Percentiles rank a stretch among this genome's conserved stretches.
Evolutionary conservation across 2,113 vertebrate genomes (phyloP).

Genomic region (Xiphophorus hellerii): DNA sequence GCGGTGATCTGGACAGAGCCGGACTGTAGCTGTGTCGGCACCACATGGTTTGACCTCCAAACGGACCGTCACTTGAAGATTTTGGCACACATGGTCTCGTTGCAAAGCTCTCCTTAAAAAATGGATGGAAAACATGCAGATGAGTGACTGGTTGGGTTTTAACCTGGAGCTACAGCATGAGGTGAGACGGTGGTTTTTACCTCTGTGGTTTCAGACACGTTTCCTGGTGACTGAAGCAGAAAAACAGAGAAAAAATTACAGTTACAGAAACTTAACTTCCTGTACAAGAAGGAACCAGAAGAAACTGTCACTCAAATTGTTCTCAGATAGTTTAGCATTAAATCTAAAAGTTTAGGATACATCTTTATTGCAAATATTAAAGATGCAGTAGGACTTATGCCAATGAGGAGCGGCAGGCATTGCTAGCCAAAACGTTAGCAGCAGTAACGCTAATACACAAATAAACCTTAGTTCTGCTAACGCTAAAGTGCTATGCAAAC

Average conservation of each 20-base stretch:
- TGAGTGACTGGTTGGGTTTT: not conserved
- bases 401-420: no score
- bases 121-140: not conserved
- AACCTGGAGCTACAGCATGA: not conserved
- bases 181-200: conserved; percentile 29
- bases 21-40: conserved; percentile 92
- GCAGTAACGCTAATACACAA: no score
- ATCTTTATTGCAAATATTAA: no score
- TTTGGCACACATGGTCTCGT: conserved; percentile 85
- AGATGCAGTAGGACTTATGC: no score
- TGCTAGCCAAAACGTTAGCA: no score
- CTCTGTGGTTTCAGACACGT: conserved; percentile 83
- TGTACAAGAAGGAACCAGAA: not conserved
- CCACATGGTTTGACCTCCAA: conserved; percentile 83
- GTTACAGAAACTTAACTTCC: not conserved
- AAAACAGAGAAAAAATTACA: conserved; percentile 24
- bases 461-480: no score
- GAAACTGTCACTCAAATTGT: not conserved
- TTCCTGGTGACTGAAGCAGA: conserved; percentile 88
- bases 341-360: no score
- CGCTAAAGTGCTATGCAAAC: no score
- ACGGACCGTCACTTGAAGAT: conserved; percentile 90
- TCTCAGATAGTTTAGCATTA: no score
- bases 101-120: conserved; percentile 87
- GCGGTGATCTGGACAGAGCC: conserved; percentile 89